Base-by-base conservation (phyloP, 2,797 vertebrate species). In the Acanthiza pusilla region DNA sequence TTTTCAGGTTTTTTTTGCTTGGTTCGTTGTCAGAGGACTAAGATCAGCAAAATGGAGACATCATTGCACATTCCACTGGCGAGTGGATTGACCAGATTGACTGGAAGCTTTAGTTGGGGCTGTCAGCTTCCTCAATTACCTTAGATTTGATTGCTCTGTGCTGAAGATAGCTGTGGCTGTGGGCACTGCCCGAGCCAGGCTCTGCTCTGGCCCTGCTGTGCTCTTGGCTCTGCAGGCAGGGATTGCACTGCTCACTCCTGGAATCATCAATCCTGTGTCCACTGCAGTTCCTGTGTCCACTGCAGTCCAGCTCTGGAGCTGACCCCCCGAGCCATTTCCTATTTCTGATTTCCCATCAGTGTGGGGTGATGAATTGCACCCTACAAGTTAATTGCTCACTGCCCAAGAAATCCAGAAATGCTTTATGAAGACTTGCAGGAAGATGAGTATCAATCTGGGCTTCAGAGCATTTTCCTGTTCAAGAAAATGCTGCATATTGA, bases 321-420 rank as follows among this genome's bases (percentile, higher is more conserved):
- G 91, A 34, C 90, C 88, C 77, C 21, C 13, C 22, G 66, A 38
- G 68, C 19, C 79, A 62, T 91, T 90, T 78, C 79, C 89, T 76
- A 27, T 48, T 93, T 84, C 21, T 63, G 40, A 88, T 92, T 92
- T 51, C 73, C 54, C 58, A 63, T 92, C 85, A 81, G 26, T 89
- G 60, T 53, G 25, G 3, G 26, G 26, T 92, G 87, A 79, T 90
- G 34, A 76, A 91, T 91, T 88, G 50, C 34, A 84, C 85, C 66
- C 73, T 73, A 10, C 42, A 34, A 90, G 83, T 92, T 92, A 84
- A 90, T 84, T 84, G 82, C 85, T 40, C 7, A 0, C 79, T 79
- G 62, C 92, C 94, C 76, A 96, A 94, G 94, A 91, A 89, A 94
- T 91, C 45, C 80, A 89, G 89, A 93, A 92, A 88, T 88, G 57